Evolutionary conservation across 2,797 vertebrate species (phyloP).

Genomic region (Sebastes hubbsi): DNA sequence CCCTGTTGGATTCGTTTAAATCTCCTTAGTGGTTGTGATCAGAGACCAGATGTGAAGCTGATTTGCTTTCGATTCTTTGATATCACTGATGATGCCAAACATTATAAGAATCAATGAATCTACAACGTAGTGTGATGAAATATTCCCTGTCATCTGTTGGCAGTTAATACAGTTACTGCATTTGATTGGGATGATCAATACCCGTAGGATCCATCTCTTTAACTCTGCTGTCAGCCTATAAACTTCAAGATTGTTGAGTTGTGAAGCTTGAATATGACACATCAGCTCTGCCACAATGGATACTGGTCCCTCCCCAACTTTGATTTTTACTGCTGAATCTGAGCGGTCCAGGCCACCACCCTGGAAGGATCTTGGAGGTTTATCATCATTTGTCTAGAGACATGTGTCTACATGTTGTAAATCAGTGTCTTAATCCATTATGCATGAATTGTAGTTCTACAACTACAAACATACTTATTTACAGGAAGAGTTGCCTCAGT

Average conservation of each 20-base stretch:
- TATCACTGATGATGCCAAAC: not conserved
- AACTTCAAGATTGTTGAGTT: not conserved
- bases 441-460: not conserved
- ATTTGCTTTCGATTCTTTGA: not conserved
- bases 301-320: not conserved
- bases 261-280: not conserved
- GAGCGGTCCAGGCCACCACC: not conserved
- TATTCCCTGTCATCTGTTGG: not conserved
- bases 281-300: not conserved
- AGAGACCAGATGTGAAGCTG: conserved; percentile 1
- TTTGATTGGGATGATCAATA: conserved; percentile 1
- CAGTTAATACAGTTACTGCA: not conserved
- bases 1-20: conserved; percentile 17
- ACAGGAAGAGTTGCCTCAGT: not conserved
- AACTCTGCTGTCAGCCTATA: not conserved
- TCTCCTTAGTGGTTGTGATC: conserved; percentile 5
- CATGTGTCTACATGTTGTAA: not conserved
- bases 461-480: not conserved
- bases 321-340: not conserved
- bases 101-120: not conserved
- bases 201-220: not conserved
- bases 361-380: not conserved
- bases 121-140: not conserved
- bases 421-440: not conserved
- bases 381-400: not conserved